Base-by-base conservation (phyloP, 2,113 vertebrate species). In the Kryptolebias marmoratus region DNA sequence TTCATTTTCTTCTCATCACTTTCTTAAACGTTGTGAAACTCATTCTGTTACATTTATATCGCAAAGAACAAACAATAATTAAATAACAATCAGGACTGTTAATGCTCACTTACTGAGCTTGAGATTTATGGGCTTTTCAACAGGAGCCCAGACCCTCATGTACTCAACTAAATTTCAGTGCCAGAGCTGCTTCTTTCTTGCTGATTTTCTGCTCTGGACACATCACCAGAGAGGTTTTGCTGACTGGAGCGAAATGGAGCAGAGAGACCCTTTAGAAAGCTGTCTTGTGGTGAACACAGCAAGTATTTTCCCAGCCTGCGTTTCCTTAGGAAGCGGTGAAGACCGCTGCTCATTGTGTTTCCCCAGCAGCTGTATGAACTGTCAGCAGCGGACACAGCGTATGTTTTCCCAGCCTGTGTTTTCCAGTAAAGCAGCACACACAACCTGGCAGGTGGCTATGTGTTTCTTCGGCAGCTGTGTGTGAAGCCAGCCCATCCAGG, bases 391-490 rank as follows among this genome's bases (percentile, higher is more conserved):
- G 36, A 61, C 39, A 14, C 39, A 13, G 58, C 58, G 14, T 45
- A 45, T 45, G 58, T 45, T 61, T 60, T 7, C 58, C 39, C 11
- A 27, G 58, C 2, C 36, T 42, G 36, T 58, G 31, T 61, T 44
- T 28, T 61, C 39, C 58, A 45, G 58, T 22, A n/a, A 61, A 61
- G 44, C n/a, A 10, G 6, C 11, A 27, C 58, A 15, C 58, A 61
- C 58, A 45, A 44, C n/a, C 39, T 7, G n/a, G 58, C 58, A 61
- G 58, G 58, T 61, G 58, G 32, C 36, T 27, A 39, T 61, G 58
- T 61, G 58, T 45, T 61, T 45, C 58, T 28, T 44, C 2, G 16
- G 58, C 58, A 61, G 58, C 58, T 61, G 58, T 27, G 58, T 61
- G 22, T 42, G 39, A 10, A 61, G n/a, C 58, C 58, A 42, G 36